Base-by-base conservation (phyloP, 2,888 invertebrate species). In the Phortica magna region DNA sequence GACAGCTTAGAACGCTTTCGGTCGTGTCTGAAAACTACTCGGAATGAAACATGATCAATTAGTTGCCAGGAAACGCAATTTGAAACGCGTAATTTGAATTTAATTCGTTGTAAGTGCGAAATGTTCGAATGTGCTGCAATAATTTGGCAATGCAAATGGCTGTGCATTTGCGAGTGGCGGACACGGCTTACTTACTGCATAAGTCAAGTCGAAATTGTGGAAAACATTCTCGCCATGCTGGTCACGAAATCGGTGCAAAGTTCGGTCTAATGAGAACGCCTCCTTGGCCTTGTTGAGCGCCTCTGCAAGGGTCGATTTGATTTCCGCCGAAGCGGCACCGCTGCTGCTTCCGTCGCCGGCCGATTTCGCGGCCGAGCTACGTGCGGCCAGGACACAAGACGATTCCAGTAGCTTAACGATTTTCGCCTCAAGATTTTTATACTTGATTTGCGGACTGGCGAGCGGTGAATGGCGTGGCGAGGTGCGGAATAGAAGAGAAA, bases 201-300 rank as follows among this genome's bases (percentile, higher is more conserved):
- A 99, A 0, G 99, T 98, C 42, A 99, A 93, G 89, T 99, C 99
- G 84, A 98, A 94, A 91, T 99, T 99, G 89, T 98, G 97, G 76
- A 95, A 95, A 80, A 99, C 98, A 68, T 96, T 96, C 80, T 97
- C 94, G 73, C 96, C 96, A 41, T 96, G 95, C 91, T 99, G 98
- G 91, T 99, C 99, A 83, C 98, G 96, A 91, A 98, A 95, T 76
- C 97, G 94, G 80, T 98, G 97, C 71, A 99, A 93, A 80, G 96
- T 96, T 76, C 98, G 93, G 91, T 99, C 99, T 88, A 98, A 94
- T 9, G 97, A 95, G 0, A 98, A 98, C 0, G 99, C 98, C 91
- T 99, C 99, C 91, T 99, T 98, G 0, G 99, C 99, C 91, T 98
- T 97, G 75, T 97, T 96, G 68, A 99, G 92, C 0, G 98, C 87